Base-by-base conservation (phyloP, 2,797 vertebrate species). In the Cyclura pinguis region DNA sequence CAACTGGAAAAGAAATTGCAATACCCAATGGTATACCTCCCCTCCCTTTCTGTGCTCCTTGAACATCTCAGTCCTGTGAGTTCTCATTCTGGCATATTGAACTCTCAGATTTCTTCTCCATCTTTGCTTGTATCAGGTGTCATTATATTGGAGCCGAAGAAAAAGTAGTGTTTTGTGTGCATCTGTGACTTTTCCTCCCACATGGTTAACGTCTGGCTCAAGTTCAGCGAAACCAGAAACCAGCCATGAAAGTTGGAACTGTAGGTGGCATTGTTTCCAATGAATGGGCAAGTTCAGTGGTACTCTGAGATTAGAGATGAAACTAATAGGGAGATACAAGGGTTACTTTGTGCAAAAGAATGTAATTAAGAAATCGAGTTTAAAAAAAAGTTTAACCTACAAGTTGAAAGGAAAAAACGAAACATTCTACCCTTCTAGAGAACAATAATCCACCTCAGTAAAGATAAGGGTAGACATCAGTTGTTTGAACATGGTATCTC, bases 231-330 rank as follows among this genome's bases (percentile, higher is more conserved):
- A 95, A 95, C 92, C 90, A 91, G 95, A 95, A 95, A 93, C 92
- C 64, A 76, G 85, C 87, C 91, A 81, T 89, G 94, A 96, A 95
- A 92, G 86, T 62, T 87, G 89, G 90, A 94, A 96, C 94, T 96
- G 89, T 96, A 93, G 94, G 91, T 91, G 10, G 92, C 93, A 94
- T 97, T 98, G 96, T 97, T 95, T 93, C 72, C 29, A 6, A 18
- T 93, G 88, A 95, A 96, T 94, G 90, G 89, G 87, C 87, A 89
- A 86, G 92, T 91, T 95, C 95, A 94, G 47, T 73, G 80, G 88
- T 92, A 86, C 92, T 92, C 92, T 90, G 59, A 96, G 94, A 95
- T 95, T 82, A 96, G 93, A 89, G 88, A 94, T 83, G 92, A 95
- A 95, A 67, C 93, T 92, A 93, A 89, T 50, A 95, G 88, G 87